These are phyloP conservation scores for Ostrea denselamellosa DNA, from an alignment of 1,140 invertebrate species.

Conservation along the genomic window DNA sequence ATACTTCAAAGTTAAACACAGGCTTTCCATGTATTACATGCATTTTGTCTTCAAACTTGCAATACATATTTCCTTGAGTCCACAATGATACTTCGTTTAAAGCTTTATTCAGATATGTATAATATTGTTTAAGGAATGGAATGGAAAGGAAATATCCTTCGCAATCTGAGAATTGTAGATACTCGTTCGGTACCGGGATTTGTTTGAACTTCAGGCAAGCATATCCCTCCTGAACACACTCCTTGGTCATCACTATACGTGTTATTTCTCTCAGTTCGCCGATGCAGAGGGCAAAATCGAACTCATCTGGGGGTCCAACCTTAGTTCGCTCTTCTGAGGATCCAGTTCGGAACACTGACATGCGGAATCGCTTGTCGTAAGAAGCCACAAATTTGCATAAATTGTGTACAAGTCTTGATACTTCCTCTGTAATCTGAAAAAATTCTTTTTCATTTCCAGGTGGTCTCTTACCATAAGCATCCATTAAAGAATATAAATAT, in stretches of 20 bases:
- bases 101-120: slow-evolving; percentile 40
- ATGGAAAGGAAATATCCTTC: slow-evolving; percentile 47
- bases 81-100: slow-evolving; percentile 33
- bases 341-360: slow-evolving; percentile 40
- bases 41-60: slow-evolving; percentile 31
- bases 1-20: slow-evolving; percentile 47
- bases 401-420: neutral
- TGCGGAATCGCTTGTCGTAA: slow-evolving; percentile 40
- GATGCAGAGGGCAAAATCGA: slow-evolving; percentile 50
- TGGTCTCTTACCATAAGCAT: neutral
- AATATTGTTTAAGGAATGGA: slow-evolving; percentile 38
- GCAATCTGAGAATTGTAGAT: slow-evolving; percentile 4
- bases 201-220: slow-evolving; percentile 40
- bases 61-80: slow-evolving; percentile 36
- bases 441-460: slow-evolving; percentile 21
- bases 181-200: neutral
- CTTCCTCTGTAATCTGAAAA: neutral
- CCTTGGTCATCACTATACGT: neutral
- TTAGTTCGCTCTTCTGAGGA: slow-evolving; percentile 48
- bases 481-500: neutral
- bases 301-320: slow-evolving; percentile 49
- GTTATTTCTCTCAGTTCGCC: slow-evolving; percentile 18
- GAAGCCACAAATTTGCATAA: neutral
- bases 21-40: slow-evolving; percentile 44
- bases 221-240: slow-evolving; percentile 5